Conservation (phyloP, 37 sponge, comb jelly and placozoan genomes). For the Cladorhizidae sp. region DNA sequence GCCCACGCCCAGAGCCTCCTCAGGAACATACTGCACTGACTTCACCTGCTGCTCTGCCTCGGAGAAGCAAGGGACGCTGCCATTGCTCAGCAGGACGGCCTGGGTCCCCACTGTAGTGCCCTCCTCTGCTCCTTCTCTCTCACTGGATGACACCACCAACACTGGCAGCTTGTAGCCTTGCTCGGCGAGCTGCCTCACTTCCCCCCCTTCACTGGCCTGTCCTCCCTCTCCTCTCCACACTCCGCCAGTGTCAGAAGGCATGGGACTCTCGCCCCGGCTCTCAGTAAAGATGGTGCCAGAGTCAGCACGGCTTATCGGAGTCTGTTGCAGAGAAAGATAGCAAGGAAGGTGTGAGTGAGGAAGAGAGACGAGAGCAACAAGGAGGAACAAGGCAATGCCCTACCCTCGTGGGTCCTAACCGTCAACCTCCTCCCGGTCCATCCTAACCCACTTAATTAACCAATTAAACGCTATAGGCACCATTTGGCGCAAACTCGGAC, state of each 20-base stretch:
- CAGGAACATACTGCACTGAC: constrained; percentile 4
- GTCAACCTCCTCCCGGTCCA: too few species aligned
- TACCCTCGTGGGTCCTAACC: too few species aligned
- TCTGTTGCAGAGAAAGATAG: constrained; percentile 24
- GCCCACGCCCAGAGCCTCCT: constrained; percentile 25
- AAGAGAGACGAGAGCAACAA: neutral
- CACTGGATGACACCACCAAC: neutral
- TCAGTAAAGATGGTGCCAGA: constrained; percentile 48
- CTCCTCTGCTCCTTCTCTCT: constrained; percentile 28
- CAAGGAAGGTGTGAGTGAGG: neutral
- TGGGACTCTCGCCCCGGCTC: constrained; percentile 27
- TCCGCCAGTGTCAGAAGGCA: neutral
- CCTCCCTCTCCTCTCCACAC: too few species aligned
- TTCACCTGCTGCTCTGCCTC: constrained; percentile 12
- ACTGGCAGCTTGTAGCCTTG: neutral
- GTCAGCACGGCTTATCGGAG: constrained; percentile 66
- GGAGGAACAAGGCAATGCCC: neutral
- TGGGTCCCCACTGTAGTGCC: constrained; percentile 1
- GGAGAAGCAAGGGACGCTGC: neutral
- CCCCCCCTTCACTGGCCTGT: neutral
- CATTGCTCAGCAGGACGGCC: neutral
- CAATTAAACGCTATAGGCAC: too few species aligned
- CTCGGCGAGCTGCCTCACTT: neutral
- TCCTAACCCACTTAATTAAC: too few species aligned
- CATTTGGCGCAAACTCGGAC: too few species aligned